Conservation (phyloP, 2,888 invertebrate genomes). For the Lithodes maja region DNA sequence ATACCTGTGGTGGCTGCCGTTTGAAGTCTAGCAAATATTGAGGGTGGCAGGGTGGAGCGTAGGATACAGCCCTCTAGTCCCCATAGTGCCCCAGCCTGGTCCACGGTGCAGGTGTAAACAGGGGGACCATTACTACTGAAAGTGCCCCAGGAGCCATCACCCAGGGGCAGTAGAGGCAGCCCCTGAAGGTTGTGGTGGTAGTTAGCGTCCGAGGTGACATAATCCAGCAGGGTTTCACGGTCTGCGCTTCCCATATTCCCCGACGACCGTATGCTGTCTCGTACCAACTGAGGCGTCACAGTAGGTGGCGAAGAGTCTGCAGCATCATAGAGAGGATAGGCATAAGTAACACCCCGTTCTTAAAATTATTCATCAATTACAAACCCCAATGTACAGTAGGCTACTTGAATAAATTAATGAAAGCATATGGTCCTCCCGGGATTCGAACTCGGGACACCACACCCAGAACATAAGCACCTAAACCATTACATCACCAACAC, state of each 20-base stretch:
- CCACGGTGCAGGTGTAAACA: background rate
- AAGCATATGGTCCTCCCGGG: too few species aligned
- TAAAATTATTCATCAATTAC: too few species aligned
- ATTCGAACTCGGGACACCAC: too few species aligned
- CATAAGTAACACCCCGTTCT: too few species aligned
- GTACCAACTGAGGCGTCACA: background rate
- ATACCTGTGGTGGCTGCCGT: background rate
- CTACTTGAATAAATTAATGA: too few species aligned
- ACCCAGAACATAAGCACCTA: too few species aligned
- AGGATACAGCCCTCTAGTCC: background rate
- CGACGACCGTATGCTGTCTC: background rate
- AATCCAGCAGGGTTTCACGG: background rate
- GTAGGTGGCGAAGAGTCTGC: background rate
- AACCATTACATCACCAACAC: too few species aligned
- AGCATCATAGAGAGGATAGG: background rate
- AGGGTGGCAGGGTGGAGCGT: background rate
- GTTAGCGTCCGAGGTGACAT: background rate
- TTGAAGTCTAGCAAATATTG: background rate
- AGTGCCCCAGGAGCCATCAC: background rate
- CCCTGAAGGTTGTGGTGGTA: background rate
- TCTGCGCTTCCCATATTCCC: background rate
- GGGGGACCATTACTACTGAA: background rate
- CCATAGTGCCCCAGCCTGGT: background rate
- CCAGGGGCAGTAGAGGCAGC: background rate
- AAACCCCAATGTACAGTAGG: too few species aligned